Evolutionary conservation across 2,113 vertebrate species (phyloP).

Genomic region (Picathartes gymnocephalus): DNA sequence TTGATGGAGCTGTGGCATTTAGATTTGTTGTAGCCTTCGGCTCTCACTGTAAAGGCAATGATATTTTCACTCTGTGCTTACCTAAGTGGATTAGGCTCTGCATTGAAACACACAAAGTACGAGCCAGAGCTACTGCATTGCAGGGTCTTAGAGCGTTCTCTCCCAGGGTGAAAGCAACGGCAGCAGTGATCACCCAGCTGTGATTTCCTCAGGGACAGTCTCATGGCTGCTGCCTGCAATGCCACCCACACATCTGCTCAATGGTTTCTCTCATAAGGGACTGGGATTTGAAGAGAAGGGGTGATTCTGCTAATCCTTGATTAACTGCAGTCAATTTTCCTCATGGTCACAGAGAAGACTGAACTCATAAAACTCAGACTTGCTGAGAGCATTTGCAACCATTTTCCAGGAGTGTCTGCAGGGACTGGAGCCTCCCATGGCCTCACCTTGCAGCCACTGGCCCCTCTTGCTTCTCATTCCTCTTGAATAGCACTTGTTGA

Average conservation of each 20-base stretch:
- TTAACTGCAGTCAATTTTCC: not conserved
- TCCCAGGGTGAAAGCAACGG: not conserved
- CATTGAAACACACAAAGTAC: not conserved
- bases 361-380: not conserved
- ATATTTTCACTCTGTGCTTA: constrained; percentile 38
- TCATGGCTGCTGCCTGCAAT: not conserved
- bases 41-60: constrained; percentile 4
- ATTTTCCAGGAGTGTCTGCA: not conserved
- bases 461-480: not conserved
- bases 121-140: not conserved
- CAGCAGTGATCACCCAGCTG: not conserved
- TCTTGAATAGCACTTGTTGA: not conserved
- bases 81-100: constrained; percentile 56
- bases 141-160: not conserved
- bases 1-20: constrained; percentile 27
- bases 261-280: not conserved
- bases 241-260: not conserved
- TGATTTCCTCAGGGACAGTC: not conserved
- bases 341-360: not conserved
- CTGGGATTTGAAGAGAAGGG: not conserved
- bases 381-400: accelerated
- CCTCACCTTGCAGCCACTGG: accelerated
- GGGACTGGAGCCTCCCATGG: not conserved
- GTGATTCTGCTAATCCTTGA: not conserved
- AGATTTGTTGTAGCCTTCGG: constrained; percentile 37